Conservation (phyloP, 2,113 vertebrate species). For the Cephalophus harveyi region DNA sequence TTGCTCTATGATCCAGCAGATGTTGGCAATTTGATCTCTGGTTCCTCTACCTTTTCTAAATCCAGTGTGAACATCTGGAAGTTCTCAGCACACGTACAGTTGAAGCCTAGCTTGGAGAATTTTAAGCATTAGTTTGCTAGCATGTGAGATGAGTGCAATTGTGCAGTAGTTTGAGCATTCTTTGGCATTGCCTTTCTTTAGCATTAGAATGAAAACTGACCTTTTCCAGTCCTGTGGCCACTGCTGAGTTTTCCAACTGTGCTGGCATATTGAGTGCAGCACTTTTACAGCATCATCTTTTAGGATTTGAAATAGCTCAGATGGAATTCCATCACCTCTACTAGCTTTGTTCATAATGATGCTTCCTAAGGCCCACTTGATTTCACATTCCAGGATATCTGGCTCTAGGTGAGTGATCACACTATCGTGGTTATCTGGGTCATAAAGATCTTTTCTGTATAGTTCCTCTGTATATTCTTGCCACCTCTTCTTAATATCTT, state of each 20-base stretch:
- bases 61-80: background rate
- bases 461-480: background rate
- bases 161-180: background rate
- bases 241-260: background rate
- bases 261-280: background rate
- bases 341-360: background rate
- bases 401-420: background rate
- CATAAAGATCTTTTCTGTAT: background rate
- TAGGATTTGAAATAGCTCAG: background rate
- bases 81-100: rapidly evolving
- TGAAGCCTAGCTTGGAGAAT: background rate
- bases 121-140: background rate
- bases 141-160: background rate
- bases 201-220: background rate
- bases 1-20: rapidly evolving
- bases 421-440: background rate
- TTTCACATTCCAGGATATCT: background rate
- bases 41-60: background rate
- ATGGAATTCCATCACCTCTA: background rate
- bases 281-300: background rate
- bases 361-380: background rate
- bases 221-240: background rate
- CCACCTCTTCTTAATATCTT: background rate
- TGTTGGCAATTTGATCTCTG: background rate
- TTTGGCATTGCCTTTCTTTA: background rate